Evolutionary conservation across 2,113 vertebrate genomes (phyloP).

Genomic region (Cynocephalus volans): DNA sequence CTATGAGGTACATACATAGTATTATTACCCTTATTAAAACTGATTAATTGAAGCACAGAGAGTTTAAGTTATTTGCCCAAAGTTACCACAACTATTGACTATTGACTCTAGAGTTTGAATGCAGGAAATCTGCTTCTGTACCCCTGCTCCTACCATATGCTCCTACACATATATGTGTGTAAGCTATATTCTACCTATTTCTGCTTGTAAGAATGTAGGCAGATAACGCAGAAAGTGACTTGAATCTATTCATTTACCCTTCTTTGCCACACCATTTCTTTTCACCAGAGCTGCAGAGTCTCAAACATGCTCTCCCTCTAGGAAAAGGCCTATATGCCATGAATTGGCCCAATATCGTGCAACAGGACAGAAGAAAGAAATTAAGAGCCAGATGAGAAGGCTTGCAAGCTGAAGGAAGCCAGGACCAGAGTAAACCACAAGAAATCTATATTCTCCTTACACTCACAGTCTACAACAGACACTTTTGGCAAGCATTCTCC

Average conservation of each 20-base stretch:
- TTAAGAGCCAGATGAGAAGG: neutral
- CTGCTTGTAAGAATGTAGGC: neutral
- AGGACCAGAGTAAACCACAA: neutral
- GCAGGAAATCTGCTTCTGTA: neutral
- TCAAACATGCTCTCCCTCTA: neutral
- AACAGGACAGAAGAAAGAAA: neutral
- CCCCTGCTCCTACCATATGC: neutral
- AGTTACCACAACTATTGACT: neutral
- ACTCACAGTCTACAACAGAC: neutral
- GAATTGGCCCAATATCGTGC: neutral
- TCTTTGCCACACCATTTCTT: constrained; percentile 1
- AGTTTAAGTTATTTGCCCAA: constrained; percentile 17
- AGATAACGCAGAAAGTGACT: neutral
- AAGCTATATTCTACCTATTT: neutral
- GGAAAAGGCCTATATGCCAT: neutral
- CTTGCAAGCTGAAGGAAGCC: neutral
- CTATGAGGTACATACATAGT: neutral
- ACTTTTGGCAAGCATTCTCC: neutral
- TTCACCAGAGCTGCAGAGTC: neutral
- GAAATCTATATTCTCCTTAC: neutral
- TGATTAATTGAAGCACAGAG: neutral
- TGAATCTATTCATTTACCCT: neutral
- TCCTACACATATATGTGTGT: neutral
- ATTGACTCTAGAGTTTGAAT: constrained; percentile 13
- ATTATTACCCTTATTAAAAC: neutral